Evolutionary conservation across 2,797 vertebrate genomes (phyloP), one percentile per base, ranked within the genome.

Genomic region (Channallabes apus): DNA sequence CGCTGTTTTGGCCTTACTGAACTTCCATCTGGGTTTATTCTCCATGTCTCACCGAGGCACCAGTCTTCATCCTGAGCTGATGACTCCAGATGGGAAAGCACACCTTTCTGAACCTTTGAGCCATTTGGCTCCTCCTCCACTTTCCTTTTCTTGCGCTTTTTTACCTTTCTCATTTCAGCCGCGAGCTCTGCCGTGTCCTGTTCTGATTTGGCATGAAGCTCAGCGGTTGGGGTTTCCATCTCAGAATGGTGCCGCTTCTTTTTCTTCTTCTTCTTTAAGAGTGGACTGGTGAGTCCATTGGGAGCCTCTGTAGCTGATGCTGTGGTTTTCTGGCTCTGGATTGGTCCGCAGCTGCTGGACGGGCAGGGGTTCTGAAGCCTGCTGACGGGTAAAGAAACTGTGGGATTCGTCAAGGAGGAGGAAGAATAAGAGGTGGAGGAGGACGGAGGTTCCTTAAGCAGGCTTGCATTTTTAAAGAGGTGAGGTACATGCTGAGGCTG

Each of bases 31-130:
- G 90, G 32, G 0, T 86, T 80, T 1, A 95, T 87, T 76, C 90
- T 94, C 95, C 94, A 95, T n/a, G 91, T 88, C 68, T 94, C 94
- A 0, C 91, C 91, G n/a, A 93, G 92, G 90, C 93, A 92, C 95
- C 95, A 95, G 56, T 95, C 94, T 88, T 95, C 95, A 14, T 95
- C 94, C 77, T 92, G 93, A 78, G 75, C 20, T 1, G 86, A 41
- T 1, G 84, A 46, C 38, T 94, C 91, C 51, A 93, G 85, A 85
- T 93, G 93, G 32, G 93, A 92, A 0, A 0, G 73, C 62, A 93
- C 88, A 0, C 83, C 85, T n/a, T 67, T 89, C 29, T 76, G 85
- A 69, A 8, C 3, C 3, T 0, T 58, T 3, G 24, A 6, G 0
- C 38, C 6, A 51, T 87, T 86, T 1, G 67, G 89, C 0, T 83